A percentile compares a stretch with the other conserved stretches of the same genome.
phyloP scores from a whole-genome alignment of 2,797 vertebrate species.

The Melanotaenia pygmaea region DNA sequence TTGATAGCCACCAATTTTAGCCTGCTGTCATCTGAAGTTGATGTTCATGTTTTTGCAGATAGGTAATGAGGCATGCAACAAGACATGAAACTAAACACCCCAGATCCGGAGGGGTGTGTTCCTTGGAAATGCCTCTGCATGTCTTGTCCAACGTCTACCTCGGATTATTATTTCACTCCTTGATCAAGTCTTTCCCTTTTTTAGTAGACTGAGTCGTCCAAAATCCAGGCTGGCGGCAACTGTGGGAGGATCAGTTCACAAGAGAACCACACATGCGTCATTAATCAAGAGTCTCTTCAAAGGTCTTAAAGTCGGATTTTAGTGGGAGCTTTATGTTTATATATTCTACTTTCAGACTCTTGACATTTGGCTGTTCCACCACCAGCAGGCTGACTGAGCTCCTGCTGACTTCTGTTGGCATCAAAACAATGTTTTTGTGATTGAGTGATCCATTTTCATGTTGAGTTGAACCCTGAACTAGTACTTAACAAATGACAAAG shows the following conservation, averaged over 20 bases:
- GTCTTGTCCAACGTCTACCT: conserved; percentile 44
- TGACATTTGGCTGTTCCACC: conserved; percentile 24
- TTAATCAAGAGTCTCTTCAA: conserved; percentile 58
- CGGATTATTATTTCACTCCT: conserved; percentile 75
- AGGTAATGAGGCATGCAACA: conserved; percentile 61
- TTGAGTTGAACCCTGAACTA: background rate
- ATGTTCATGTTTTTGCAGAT: conserved; percentile 81
- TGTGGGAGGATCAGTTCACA: conserved; percentile 59
- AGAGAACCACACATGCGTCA: conserved; percentile 52
- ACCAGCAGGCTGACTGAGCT: conserved; percentile 1
- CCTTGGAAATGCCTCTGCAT: conserved; percentile 72
- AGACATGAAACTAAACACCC: conserved; percentile 71
- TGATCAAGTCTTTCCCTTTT: conserved; percentile 79
- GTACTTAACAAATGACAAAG: too few species aligned
- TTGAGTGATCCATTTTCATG: conserved; percentile 1
- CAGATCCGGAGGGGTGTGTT: conserved; percentile 73
- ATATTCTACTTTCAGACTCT: conserved; percentile 16
- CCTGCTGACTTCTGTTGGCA: conserved; percentile 19
- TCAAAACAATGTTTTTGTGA: conserved; percentile 9
- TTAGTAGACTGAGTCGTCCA: conserved; percentile 64
- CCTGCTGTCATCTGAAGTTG: conserved; percentile 79
- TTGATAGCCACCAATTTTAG: conserved; percentile 83
- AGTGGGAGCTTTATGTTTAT: conserved; percentile 38
- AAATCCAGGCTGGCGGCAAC: conserved; percentile 38
- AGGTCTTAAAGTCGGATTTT: conserved; percentile 46